A percentile compares a stretch with the other conserved stretches of the same genome.
Evolutionary conservation across 2,888 invertebrate genomes (phyloP).

Genomic region (Hirtodrosophila histrioides): DNA sequence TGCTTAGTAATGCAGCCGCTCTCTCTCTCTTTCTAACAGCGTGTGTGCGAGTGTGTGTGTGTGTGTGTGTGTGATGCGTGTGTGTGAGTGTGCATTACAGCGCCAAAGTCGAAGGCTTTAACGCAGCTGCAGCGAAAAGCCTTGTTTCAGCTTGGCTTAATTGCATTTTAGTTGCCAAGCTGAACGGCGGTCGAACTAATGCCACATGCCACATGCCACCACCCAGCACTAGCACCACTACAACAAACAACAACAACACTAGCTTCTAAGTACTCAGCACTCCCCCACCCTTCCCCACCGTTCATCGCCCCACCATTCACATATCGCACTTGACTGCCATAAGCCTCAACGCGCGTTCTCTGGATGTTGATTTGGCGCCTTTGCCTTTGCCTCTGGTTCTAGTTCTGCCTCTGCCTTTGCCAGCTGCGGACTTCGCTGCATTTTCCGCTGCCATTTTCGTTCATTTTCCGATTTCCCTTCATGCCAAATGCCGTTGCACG

Average conservation of each 20-base stretch:
- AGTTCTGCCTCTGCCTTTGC: conserved; percentile 2
- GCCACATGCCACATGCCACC: conserved; percentile 29
- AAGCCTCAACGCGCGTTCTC: conserved; percentile 69
- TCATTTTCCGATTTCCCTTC: conserved; percentile 77
- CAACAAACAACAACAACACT: conserved; percentile 51
- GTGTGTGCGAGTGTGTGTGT: conserved; percentile 3
- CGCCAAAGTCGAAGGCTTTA: conserved; percentile 59
- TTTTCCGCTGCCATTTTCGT: conserved; percentile 77
- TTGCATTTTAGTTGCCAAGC: conserved; percentile 77
- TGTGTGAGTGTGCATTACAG: conserved; percentile 42
- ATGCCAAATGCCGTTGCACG: conserved; percentile 59
- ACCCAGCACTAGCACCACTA: conserved; percentile 20
- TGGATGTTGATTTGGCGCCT: conserved; percentile 74
- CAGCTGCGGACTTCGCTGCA: conserved; percentile 31
- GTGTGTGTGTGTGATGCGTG: conserved; percentile 1
- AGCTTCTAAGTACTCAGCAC: conserved; percentile 41
- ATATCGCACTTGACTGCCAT: conserved; percentile 61
- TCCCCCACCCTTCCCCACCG: conserved; percentile 17
- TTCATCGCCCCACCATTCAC: conserved; percentile 39
- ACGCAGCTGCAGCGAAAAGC: conserved; percentile 72
- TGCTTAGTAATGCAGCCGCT: conserved; percentile 60
- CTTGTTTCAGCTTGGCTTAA: conserved; percentile 77
- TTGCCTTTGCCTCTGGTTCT: conserved; percentile 13
- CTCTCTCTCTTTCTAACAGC: background rate
- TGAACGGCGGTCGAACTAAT: conserved; percentile 56